These are phyloP conservation scores for Mesorhabditis spiculigera DNA, from an alignment of 2,888 invertebrate genomes.

Conservation along the genomic window DNA sequence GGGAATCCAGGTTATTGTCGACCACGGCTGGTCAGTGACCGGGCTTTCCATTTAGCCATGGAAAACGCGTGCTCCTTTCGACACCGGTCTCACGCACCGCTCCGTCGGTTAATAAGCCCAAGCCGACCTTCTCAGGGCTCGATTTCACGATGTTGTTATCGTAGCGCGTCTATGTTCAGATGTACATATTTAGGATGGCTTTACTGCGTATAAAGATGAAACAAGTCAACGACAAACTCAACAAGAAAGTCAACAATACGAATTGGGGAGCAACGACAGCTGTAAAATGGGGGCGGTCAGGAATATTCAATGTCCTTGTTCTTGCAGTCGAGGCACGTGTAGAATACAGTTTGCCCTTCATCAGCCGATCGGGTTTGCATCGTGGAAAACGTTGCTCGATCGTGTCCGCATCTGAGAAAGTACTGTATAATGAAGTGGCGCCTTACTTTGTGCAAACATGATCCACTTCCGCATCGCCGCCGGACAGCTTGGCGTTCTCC, in stretches of 20 bases:
- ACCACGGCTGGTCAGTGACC: too few species aligned
- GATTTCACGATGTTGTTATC: too few species aligned
- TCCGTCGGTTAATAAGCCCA: too few species aligned
- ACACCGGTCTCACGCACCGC: too few species aligned
- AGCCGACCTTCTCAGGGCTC: too few species aligned
- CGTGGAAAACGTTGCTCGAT: slow-evolving; percentile 68
- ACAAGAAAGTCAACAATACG: neutral
- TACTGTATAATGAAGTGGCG: neutral
- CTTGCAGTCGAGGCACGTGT: slow-evolving; percentile 89
- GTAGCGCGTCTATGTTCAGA: too few species aligned
- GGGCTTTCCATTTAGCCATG: too few species aligned
- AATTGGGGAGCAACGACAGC: too few species aligned
- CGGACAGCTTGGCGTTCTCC: slow-evolving; percentile 26
- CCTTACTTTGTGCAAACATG: slow-evolving; percentile 71
- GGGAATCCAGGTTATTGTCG: too few species aligned
- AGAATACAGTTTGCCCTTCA: slow-evolving; percentile 98
- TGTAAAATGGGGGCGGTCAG: slow-evolving; percentile 12
- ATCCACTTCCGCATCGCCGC: slow-evolving; percentile 58
- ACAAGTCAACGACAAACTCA: neutral
- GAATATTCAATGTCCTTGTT: slow-evolving; percentile 61
- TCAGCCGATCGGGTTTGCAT: slow-evolving; percentile 91
- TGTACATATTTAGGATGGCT: too few species aligned
- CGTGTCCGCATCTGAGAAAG: slow-evolving; percentile 31
- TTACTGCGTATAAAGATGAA: too few species aligned
- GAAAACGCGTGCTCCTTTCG: too few species aligned